Conservation (phyloP, 2,113 vertebrate genomes). For the Arothron firmamentum region DNA sequence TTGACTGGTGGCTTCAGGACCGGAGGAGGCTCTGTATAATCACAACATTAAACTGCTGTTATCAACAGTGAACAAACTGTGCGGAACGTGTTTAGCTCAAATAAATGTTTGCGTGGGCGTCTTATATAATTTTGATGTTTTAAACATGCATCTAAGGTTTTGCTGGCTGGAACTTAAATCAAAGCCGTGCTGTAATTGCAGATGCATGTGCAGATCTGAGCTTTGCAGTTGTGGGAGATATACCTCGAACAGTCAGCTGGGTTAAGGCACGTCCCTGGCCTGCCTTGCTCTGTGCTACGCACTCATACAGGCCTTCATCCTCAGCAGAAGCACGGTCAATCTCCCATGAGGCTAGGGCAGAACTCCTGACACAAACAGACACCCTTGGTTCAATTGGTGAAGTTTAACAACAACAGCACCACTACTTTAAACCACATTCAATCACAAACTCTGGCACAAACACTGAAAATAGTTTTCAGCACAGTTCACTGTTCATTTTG, state of each 20-base stretch:
- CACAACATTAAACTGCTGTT: constrained; percentile 29
- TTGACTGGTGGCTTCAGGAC: constrained; percentile 72
- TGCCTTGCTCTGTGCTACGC: constrained; percentile 75
- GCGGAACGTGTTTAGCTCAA: constrained; percentile 41
- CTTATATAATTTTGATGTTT: constrained; percentile 27
- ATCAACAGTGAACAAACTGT: constrained; percentile 40
- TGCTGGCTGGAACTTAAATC: constrained; percentile 31
- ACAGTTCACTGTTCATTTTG: constrained; percentile 33
- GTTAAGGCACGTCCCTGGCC: constrained; percentile 77
- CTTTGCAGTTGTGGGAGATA: constrained; percentile 13
- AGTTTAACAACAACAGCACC: constrained; percentile 5
- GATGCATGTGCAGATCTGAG: neutral
- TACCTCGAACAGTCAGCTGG: constrained; percentile 82
- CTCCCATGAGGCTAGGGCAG: constrained; percentile 82
- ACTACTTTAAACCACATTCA: constrained; percentile 24
- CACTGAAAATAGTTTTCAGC: constrained; percentile 25
- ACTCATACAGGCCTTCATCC: constrained; percentile 84
- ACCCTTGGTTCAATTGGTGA: constrained; percentile 14
- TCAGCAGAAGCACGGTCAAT: constrained; percentile 74
- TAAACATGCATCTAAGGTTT: constrained; percentile 8
- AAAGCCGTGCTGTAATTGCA: constrained; percentile 21
- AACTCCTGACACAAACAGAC: constrained; percentile 67
- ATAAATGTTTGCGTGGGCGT: constrained; percentile 44
- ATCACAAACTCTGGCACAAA: constrained; percentile 16
- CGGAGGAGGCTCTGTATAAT: constrained; percentile 78